Evolutionary conservation across 1,140 invertebrate genomes (phyloP).

Genomic region (Drosophila arizonae): DNA sequence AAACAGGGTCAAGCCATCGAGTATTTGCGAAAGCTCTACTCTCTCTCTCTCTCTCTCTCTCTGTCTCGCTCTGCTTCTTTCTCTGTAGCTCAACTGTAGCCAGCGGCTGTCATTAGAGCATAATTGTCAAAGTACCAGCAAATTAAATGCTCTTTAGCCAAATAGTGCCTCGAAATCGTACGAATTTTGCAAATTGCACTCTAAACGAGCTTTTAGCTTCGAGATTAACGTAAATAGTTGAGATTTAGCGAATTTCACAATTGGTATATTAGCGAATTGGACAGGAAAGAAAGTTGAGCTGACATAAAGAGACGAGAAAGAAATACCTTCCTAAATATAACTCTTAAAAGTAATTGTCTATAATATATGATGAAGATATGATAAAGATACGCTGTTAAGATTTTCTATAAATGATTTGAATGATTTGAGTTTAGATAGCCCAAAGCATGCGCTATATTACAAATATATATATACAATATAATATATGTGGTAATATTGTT

Average conservation of each 20-base stretch:
- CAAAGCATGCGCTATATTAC: too few relatives aligned
- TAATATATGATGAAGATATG: too few relatives aligned
- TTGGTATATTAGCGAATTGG: not conserved
- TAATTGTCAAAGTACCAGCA: constrained; percentile 17
- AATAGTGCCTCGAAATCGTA: not conserved
- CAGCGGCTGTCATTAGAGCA: constrained; percentile 9
- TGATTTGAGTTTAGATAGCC: too few relatives aligned
- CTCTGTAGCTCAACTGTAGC: not conserved
- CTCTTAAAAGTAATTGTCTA: too few relatives aligned
- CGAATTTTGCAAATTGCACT: not conserved
- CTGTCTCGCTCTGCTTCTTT: too few relatives aligned
- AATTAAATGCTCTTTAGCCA: constrained; percentile 1
- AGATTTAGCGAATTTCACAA: not conserved
- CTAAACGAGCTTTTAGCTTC: not conserved
- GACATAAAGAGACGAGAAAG: too few relatives aligned
- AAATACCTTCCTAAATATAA: too few relatives aligned
- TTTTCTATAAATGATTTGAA: too few relatives aligned
- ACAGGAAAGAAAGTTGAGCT: not conserved
- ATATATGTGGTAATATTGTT: too few relatives aligned
- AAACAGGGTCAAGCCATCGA: constrained; percentile 16
- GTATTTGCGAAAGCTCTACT: constrained; percentile 13
- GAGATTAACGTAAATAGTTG: not conserved
- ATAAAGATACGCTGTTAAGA: too few relatives aligned
- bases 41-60: too few relatives aligned
- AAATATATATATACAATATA: too few relatives aligned